These are phyloP conservation scores for Torymus texanus DNA, from an alignment of 2,888 invertebrate species.

Conservation along the genomic window DNA sequence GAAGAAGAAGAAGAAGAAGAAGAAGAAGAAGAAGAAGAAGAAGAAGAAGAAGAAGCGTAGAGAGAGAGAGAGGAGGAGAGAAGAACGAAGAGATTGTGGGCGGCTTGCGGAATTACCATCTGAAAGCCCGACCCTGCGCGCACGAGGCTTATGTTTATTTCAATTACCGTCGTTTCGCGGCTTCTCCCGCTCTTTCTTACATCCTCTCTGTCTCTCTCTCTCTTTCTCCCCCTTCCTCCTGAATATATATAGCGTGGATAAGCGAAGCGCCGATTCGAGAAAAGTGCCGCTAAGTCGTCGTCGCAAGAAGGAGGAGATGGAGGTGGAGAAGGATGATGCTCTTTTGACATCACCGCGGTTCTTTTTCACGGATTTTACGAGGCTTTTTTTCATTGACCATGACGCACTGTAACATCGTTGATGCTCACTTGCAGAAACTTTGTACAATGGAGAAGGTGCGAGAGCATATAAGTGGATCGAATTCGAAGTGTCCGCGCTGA, in stretches of 20 bases:
- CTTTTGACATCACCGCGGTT: not conserved
- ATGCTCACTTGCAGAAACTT: slow-evolving; percentile 6
- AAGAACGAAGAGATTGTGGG: slow-evolving; percentile 52
- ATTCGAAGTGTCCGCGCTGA: not conserved
- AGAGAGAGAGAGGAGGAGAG: slow-evolving; percentile 57
- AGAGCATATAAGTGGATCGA: not conserved
- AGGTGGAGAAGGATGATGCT: no score
- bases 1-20: not conserved
- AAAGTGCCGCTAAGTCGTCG: slow-evolving; percentile 23
- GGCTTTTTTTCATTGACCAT: not conserved
- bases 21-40: not conserved
- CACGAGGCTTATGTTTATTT: slow-evolving; percentile 67
- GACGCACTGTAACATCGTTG: not conserved
- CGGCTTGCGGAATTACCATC: slow-evolving; percentile 63
- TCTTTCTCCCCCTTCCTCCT: not conserved
- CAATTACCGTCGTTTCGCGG: slow-evolving; percentile 62
- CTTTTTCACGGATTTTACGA: slow-evolving; percentile 21
- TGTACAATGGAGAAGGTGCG: not conserved
- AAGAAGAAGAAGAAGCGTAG: slow-evolving; percentile 10
- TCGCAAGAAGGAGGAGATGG: no score
- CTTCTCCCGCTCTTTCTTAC: not conserved
- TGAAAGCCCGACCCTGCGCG: slow-evolving; percentile 60
- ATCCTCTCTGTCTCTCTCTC: not conserved
- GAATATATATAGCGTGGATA: not conserved
- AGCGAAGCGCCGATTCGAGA: slow-evolving; percentile 6